A percentile compares a stretch with the other conserved stretches of the same genome.
phyloP scores from a whole-genome alignment of 1,140 invertebrate genomes.

The Diorhabda elongata region DNA sequence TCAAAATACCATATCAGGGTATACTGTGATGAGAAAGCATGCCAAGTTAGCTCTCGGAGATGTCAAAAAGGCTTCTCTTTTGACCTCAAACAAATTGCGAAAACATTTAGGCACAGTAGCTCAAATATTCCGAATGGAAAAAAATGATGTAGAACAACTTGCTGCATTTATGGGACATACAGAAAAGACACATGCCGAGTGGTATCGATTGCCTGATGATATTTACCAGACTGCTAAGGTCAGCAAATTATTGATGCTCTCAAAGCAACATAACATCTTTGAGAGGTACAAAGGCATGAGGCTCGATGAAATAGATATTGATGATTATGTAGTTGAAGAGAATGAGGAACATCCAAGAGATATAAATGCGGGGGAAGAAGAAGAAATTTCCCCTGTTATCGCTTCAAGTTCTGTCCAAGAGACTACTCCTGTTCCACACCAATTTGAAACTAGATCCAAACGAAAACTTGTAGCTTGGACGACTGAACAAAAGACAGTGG shows the following conservation, averaged over 20 bases:
- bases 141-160: constrained; percentile 38
- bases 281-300: constrained; percentile 38
- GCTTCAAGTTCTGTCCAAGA: background rate
- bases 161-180: constrained; percentile 39
- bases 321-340: constrained; percentile 40
- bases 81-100: constrained; percentile 33
- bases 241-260: constrained; percentile 29
- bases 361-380: constrained; percentile 16
- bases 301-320: constrained; percentile 37
- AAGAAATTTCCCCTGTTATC: background rate
- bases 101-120: constrained; percentile 44
- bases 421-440: background rate
- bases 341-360: constrained; percentile 15
- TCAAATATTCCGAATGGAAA: constrained; percentile 41
- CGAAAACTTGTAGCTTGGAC: background rate
- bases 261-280: background rate
- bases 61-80: constrained; percentile 34
- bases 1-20: constrained; percentile 31
- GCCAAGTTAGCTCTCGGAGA: constrained; percentile 22
- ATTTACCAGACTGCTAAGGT: constrained; percentile 33
- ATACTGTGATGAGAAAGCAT: constrained; percentile 38
- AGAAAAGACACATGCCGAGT: constrained; percentile 16
- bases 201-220: constrained; percentile 30
- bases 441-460: no score
- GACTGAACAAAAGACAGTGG: constrained; percentile 10